Evolutionary conservation across 2,797 vertebrate genomes (phyloP).

Genomic region (Anableps anableps): DNA sequence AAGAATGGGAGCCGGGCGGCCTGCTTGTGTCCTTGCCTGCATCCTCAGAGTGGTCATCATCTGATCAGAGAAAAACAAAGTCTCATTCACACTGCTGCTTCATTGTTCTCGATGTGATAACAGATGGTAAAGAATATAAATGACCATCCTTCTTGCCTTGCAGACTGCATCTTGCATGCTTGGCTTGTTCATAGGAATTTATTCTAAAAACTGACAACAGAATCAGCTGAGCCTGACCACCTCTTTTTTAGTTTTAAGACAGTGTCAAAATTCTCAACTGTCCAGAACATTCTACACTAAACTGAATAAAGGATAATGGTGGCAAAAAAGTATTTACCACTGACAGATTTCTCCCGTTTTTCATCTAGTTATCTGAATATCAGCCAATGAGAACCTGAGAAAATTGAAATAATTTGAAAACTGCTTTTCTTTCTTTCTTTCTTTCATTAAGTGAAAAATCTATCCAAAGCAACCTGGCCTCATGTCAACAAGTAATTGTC

Average conservation of each 20-base stretch:
- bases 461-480: too few species aligned
- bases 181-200: conserved; percentile 32
- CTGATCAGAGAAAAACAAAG: conserved; percentile 66
- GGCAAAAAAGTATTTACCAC: background rate
- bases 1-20: conserved; percentile 83
- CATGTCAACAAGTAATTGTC: too few species aligned
- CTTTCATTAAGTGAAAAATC: too few species aligned
- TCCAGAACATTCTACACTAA: background rate
- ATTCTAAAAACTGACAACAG: conserved; percentile 16
- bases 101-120: conserved; percentile 3
- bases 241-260: conserved; percentile 4
- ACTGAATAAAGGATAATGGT: background rate
- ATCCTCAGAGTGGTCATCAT: conserved; percentile 89
- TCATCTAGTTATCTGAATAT: too few species aligned
- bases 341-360: too few species aligned
- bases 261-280: conserved; percentile 17
- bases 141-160: conserved; percentile 1
- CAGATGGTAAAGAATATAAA: background rate
- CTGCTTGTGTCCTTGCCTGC: conserved; percentile 82
- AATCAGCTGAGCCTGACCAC: conserved; percentile 29
- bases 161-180: conserved; percentile 13
- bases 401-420: too few species aligned
- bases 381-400: background rate
- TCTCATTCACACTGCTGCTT: background rate
- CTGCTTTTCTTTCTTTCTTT: too few species aligned